Evolutionary conservation across 2,888 invertebrate species (phyloP), one percentile per base, ranked within the genome.

Genomic region (Adineta ricciae): DNA sequence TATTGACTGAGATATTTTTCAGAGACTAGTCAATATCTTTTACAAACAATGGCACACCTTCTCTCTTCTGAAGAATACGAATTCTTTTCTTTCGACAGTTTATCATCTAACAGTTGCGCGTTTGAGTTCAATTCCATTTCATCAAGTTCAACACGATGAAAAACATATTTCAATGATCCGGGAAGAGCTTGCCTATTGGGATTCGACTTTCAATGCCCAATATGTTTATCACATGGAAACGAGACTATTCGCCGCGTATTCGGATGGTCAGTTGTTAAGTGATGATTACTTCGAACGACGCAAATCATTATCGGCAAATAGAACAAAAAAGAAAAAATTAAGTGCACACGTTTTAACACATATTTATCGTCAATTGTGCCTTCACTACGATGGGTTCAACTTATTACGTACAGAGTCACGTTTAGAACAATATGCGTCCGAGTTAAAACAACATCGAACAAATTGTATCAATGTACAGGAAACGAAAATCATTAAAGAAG

Each of bases 171-270:
- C 19, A 78, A 78, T 78, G 78, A n/a, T 78, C 24, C 38, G 9
- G 24, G 78, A 78, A 11, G 78, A 78, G 41, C 41, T 78, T 41
- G 14, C 9, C 38, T 41, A 41, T 78, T 78, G 78, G 78, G 78
- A 78, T 78, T 8, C 38, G 90, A 86, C 87, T 0, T 91, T 90
- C 88, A 91, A 91, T 87, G 87, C 88, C 84, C 92, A 95, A 88
- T 98, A 98, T 91, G 95, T 96, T 5, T 93, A 94, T 21, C 91
- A 96, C 49, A 93, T 97, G 52, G 98, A 98, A 90, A 94, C 95
- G 84, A 93, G 94, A 87, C 93, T 96, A 88, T 94, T 96, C 89
- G 94, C 95, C 89, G 94, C 95, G 54, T 91, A 97, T 88, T 95
- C 96, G 2, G 92, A 95, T 85, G 94, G 95, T 89, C 94, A 94